Base-by-base conservation (phyloP, 2,888 invertebrate genomes). In the Chrysina gloriosa region DNA sequence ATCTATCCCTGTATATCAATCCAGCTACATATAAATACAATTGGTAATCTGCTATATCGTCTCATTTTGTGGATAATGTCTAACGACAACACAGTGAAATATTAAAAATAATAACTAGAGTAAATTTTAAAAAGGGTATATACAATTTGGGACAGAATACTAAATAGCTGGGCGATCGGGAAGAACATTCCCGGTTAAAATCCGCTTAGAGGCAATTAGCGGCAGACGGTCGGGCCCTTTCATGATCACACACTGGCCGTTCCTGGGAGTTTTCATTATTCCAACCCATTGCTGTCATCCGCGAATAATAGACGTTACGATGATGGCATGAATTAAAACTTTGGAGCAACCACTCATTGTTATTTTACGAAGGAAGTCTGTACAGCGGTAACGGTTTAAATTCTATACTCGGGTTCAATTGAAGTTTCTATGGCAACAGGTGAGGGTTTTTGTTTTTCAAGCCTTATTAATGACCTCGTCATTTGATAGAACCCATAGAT, bases 151-250 rank as follows among this genome's bases (percentile, higher is more conserved):
- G 39, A 42, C 27, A 3, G 23, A 42, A 29, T 42, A 61, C 27
- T 61, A 61, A 42, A 61, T 45, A 61, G 34, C 52, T 16, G 11
- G 34, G 31, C 31, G 34, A 19, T 31, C 31, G 31, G 39, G 16
- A 29, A 61, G 58, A 25, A 42, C 27, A 42, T 14, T 42, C 25
- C 31, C 34, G 47, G 63, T 63, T 63, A 50, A 72, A 73, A 73
- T 73, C 73, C 70, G 71, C 73, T 73, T 73, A 73, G 66, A 65
- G 63, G 68, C 73, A 73, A 73, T 73, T 73, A 73, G 70, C 67
- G 65, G 65, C 68, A 68, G 68, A 68, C 68, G 63, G 66, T 34
- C 63, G 68, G 63, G 39, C 29, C 16, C 68, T 68, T 52, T 68
- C 63, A 63, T 68, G 68, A 68, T 63, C 68, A 63, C 68, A 63